Percentiles rank a stretch among this genome's conserved stretches.
Evolutionary conservation across 2,113 vertebrate species (phyloP).

Genomic region (Aphyosemion australe): DNA sequence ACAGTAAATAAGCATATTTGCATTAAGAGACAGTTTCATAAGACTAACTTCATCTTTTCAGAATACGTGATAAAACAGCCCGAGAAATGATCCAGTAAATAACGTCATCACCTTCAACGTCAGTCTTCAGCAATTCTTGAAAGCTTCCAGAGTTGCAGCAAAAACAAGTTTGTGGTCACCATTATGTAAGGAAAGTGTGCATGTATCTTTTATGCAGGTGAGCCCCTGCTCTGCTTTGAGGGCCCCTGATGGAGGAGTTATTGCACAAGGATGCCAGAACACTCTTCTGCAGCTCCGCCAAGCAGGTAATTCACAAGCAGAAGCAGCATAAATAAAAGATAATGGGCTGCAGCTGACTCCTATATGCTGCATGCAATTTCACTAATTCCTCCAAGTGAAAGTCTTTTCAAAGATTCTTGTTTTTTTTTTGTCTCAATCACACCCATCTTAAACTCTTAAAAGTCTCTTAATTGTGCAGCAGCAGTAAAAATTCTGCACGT

Average conservation of each 20-base stretch:
- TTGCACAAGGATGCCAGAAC: conserved; percentile 70
- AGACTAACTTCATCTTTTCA: neutral
- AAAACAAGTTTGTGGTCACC: conserved; percentile 61
- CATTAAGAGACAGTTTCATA: neutral
- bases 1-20: neutral
- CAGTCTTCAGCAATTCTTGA: conserved; percentile 14
- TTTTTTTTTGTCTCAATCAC: conserved; percentile 20
- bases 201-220: conserved; percentile 81
- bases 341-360: conserved; percentile 75
- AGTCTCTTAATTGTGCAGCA: conserved; percentile 35
- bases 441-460: conserved; percentile 32
- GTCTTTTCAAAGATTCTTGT: conserved; percentile 49
- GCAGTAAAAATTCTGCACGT: conserved; percentile 35
- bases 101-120: neutral
- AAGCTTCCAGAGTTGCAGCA: conserved; percentile 36
- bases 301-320: conserved; percentile 80
- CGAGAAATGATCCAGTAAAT: conserved; percentile 11
- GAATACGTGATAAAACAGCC: neutral
- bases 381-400: conserved; percentile 65
- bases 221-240: conserved; percentile 66
- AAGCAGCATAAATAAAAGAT: conserved; percentile 81
- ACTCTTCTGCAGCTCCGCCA: conserved; percentile 75
- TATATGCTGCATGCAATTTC: conserved; percentile 71
- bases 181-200: conserved; percentile 68
- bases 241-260: conserved; percentile 71